Percentiles rank a stretch among this genome's conserved stretches.
Conservation (phyloP, 2,888 invertebrate genomes). For the Nipponacmea schrenckii region DNA sequence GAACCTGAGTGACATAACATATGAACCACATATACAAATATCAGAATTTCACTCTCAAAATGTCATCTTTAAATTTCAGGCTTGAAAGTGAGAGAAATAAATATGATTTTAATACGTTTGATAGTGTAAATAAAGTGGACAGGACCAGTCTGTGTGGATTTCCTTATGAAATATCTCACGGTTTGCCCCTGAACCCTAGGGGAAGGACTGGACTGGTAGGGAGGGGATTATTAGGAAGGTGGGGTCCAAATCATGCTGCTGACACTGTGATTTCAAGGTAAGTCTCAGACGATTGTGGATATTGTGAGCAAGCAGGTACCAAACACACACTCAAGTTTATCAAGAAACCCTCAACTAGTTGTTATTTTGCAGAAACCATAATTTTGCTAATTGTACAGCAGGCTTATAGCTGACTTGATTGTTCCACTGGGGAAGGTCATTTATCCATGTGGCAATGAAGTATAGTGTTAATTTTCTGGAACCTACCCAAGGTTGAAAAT, state of each 20-base stretch:
- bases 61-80: constrained; percentile 18
- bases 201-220: constrained; percentile 61
- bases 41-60: no score
- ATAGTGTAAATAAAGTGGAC: constrained; percentile 72
- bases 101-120: constrained; percentile 46
- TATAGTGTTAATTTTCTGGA: no score
- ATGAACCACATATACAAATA: no score
- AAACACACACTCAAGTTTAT: background rate
- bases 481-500: no score
- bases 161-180: constrained; percentile 70
- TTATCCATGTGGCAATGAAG: no score
- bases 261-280: constrained; percentile 60
- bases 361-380: no score
- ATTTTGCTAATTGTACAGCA: no score
- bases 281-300: background rate
- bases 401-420: no score
- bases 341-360: no score
- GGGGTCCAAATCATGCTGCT: constrained; percentile 61
- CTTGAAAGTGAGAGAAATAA: constrained; percentile 18
- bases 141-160: constrained; percentile 78
- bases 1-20: no score
- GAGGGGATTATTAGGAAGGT: constrained; percentile 58
- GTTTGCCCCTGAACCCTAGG: constrained; percentile 59
- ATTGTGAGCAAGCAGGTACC: background rate
- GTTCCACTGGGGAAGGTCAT: no score